These are phyloP conservation scores for Oligia fasciuncula DNA, from an alignment of 2,888 invertebrate species.

Conservation along the genomic window DNA sequence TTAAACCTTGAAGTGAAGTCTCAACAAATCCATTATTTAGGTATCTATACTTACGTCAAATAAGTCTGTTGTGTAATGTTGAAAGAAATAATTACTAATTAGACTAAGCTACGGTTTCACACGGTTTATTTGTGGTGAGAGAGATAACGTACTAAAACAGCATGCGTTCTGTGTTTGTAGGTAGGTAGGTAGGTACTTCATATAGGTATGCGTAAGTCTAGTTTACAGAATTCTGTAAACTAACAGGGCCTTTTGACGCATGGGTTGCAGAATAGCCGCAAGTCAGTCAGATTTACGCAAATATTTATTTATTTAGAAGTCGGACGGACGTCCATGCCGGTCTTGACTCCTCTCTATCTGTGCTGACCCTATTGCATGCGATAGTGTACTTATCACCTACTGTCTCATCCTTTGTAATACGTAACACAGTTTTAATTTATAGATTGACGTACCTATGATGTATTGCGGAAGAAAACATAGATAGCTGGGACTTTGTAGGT, in stretches of 20 bases:
- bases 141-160: constrained; percentile 31
- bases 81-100: neutral
- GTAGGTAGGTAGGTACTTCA: neutral
- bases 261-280: constrained; percentile 12
- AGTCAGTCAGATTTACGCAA: constrained; percentile 55
- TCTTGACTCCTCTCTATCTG: constrained; percentile 77
- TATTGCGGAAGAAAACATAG: constrained; percentile 44
- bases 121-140: constrained; percentile 15
- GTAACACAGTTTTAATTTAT: constrained; percentile 52
- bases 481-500: neutral
- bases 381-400: constrained; percentile 65
- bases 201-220: neutral
- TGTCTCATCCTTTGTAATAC: constrained; percentile 63
- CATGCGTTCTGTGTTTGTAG: constrained; percentile 13
- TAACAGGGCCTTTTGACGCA: constrained; percentile 10
- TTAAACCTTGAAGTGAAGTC: neutral
- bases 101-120: constrained; percentile 2
- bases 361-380: constrained; percentile 77
- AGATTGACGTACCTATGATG: constrained; percentile 25
- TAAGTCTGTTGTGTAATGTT: neutral
- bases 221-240: constrained; percentile 22
- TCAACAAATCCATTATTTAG: constrained; percentile 5
- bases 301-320: constrained; percentile 68
- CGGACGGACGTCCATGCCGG: constrained; percentile 69
- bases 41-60: neutral